Conservation (phyloP, 53 echinoderm and acorn worm genomes). For the Temnopleurus reevesii region DNA sequence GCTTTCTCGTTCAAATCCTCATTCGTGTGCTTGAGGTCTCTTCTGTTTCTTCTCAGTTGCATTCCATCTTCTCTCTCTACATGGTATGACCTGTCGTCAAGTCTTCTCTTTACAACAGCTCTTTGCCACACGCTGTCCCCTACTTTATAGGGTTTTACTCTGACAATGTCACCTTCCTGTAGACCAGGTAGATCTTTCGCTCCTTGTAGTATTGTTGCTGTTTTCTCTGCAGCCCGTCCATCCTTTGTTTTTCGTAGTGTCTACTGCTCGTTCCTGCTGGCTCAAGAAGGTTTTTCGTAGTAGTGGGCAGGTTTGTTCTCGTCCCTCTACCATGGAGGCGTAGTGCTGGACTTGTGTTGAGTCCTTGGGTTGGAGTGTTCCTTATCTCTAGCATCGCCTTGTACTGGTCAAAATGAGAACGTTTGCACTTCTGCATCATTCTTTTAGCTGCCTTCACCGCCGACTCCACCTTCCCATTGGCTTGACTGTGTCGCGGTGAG, state of each 20-base stretch:
- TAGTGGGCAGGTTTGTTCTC: slow-evolving; percentile 37
- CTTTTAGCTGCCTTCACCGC: slow-evolving; percentile 59
- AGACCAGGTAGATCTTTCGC: slow-evolving; percentile 44
- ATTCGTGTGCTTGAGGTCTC: no score
- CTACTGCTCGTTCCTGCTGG: no score
- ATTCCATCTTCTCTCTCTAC: no score
- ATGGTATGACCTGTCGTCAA: not conserved
- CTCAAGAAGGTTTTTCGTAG: no score
- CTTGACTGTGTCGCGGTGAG: slow-evolving; percentile 42
- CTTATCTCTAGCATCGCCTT: slow-evolving; percentile 33
- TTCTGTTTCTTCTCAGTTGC: not conserved
- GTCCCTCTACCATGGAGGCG: slow-evolving; percentile 55
- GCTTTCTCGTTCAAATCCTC: no score
- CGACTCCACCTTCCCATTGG: slow-evolving; percentile 53
- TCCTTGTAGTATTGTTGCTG: slow-evolving; percentile 32
- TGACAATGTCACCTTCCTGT: slow-evolving; percentile 7
- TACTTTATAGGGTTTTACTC: slow-evolving; percentile 21
- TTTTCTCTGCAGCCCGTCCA: not conserved
- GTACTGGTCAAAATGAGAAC: not conserved
- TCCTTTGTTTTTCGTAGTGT: no score
- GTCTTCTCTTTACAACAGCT: no score
- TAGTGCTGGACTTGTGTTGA: slow-evolving; percentile 46
- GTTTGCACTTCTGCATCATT: slow-evolving; percentile 40
- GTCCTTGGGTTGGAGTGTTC: slow-evolving; percentile 36
- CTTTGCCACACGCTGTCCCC: slow-evolving; percentile 38